phyloP scores from a whole-genome alignment of 2,797 vertebrate species.

The Arremon brunneinucha region DNA sequence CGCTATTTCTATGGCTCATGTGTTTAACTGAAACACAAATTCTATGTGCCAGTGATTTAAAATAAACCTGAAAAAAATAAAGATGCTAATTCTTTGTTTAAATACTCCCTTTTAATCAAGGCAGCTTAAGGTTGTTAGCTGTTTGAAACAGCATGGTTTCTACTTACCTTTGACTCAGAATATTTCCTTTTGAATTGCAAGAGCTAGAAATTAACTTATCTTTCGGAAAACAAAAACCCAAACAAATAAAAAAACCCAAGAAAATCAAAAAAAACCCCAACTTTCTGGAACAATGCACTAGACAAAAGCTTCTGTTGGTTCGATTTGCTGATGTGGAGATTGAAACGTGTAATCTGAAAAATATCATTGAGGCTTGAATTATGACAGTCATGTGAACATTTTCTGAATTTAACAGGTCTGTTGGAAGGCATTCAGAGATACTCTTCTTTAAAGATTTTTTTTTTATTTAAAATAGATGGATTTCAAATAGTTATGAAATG shows the following conservation, averaged over 20 bases:
- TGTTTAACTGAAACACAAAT: background rate
- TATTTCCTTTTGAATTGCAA: background rate
- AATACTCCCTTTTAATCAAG: background rate
- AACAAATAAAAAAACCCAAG: background rate
- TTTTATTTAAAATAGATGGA: background rate
- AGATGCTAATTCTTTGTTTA: background rate
- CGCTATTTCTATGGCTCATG: background rate
- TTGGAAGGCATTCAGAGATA: background rate
- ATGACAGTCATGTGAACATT: background rate
- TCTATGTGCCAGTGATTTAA: background rate
- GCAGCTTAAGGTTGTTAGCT: background rate
- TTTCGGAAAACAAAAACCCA: background rate
- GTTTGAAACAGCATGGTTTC: background rate
- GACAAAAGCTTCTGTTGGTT: background rate
- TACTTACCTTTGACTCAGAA: background rate
- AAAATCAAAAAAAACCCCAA: fast-evolving
- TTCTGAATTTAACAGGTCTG: background rate
- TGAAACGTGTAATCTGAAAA: background rate
- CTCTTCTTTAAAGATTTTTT: background rate
- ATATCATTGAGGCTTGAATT: background rate
- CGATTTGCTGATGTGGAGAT: background rate
- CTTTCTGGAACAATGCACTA: background rate
- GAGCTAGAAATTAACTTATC: background rate
- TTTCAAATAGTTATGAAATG: background rate
- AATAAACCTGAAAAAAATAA: background rate